Conservation (phyloP, 2,888 invertebrate species). For the Achlya flavicornis region DNA sequence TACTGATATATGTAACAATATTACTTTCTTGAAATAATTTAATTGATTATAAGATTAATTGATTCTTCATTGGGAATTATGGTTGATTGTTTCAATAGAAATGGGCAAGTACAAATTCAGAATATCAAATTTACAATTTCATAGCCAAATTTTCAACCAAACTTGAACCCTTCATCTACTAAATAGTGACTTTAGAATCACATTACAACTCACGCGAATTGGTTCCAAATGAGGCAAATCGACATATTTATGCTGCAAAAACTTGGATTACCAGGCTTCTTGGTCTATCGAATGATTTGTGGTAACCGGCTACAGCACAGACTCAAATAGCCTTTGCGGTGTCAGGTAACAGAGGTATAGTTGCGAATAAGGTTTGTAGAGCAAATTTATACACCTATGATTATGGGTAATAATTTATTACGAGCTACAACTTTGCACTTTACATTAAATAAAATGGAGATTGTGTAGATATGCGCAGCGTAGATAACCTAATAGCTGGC, state of each 20-base stretch:
- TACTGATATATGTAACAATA: not conserved
- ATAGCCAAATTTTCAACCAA: not conserved
- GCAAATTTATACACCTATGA: slow-evolving; percentile 7
- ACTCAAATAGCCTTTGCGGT: not conserved
- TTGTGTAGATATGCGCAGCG: not conserved
- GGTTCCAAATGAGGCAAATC: slow-evolving; percentile 1
- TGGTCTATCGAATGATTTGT: slow-evolving; percentile 1
- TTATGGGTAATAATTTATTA: slow-evolving; percentile 3
- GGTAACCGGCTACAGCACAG: not conserved
- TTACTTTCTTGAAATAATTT: not conserved
- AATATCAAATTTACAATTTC: too few species aligned
- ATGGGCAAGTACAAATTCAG: not conserved
- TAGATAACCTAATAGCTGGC: not conserved
- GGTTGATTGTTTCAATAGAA: not conserved
- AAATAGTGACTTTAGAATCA: not conserved
- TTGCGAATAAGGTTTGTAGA: slow-evolving; percentile 1
- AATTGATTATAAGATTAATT: not conserved
- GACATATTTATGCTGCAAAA: not conserved
- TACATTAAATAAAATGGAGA: not conserved
- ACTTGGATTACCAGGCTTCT: not conserved
- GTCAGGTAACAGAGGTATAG: slow-evolving; percentile 1
- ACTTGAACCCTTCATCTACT: not conserved
- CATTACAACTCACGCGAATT: not conserved
- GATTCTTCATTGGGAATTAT: not conserved
- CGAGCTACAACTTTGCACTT: slow-evolving; percentile 1